Base-by-base conservation (phyloP, 2,113 vertebrate species). In the Lates calcarifer region DNA sequence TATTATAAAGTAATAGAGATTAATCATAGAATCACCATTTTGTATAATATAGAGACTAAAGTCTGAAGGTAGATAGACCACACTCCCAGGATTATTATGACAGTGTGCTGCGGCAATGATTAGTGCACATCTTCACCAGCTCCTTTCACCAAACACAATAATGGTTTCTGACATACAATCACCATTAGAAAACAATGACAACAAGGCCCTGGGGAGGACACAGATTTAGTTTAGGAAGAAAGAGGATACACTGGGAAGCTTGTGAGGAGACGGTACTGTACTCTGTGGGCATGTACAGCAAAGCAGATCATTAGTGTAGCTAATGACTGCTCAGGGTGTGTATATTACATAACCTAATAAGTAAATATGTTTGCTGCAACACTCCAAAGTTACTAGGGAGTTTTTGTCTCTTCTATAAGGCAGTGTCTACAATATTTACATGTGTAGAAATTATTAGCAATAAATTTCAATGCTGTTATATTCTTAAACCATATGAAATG, bases 221-320 rank as follows among this genome's bases (percentile, higher is more conserved):
- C 45, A 37, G 22, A 84, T 85, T 82, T 81, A 60, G 62, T 67
- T 76, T 66, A 51, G 12, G 58, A 64, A 55, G 86, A 85, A 93
- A 91, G 77, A 60, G 37, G 87, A 92, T 92, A 93, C 64, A 14
- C 84, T 93, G 89, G 86, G 91, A 91, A 90, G 69, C 47, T 56
- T 15, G 28, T 62, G 10, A 65, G 29, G 68, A 61, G 37, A 73
- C 5, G 2, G 37, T 31, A 14, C 57, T 77, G 45, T 73, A 49
- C 65, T 82, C 47, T 81, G 22, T 45, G 33, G 47, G 39, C 33
- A 64, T 79, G 60, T 72, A 62, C 53, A 83, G 58, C 64, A 39
- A 65, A 81, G 31, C 26, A 31, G 39, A 39, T 68, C 12, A 68
- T 74, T 58, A 84, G 29, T 55, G 28, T 3, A 26, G 45, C 49